These are phyloP conservation scores for Belgica antarctica DNA, from an alignment of 2,888 invertebrate species.

Conservation along the genomic window DNA sequence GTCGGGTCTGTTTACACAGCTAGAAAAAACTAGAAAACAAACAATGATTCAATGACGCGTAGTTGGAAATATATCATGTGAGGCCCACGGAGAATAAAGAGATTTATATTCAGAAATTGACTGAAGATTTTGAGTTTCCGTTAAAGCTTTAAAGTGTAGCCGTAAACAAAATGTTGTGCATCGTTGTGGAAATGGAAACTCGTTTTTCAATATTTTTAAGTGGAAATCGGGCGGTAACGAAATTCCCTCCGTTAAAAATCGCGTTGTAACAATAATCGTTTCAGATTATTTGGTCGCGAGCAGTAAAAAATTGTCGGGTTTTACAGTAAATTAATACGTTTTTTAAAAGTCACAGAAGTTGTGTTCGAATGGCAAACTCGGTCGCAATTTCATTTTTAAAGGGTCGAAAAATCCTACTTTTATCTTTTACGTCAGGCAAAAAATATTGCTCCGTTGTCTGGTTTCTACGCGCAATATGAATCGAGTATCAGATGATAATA, in stretches of 20 bases:
- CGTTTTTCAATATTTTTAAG: constrained; percentile 1
- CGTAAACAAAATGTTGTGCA: no score
- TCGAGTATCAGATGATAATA: constrained; percentile 4
- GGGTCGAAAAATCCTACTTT: not conserved
- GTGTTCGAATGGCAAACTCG: not conserved
- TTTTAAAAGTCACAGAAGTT: constrained; percentile 15
- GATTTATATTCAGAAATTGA: constrained; percentile 25
- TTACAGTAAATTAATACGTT: constrained; percentile 16
- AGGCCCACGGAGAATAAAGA: constrained; percentile 27
- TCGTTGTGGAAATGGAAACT: not conserved
- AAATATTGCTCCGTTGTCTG: constrained; percentile 3
- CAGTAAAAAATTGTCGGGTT: constrained; percentile 12
- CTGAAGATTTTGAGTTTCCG: not conserved
- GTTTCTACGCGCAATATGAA: not conserved
- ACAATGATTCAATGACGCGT: not conserved
- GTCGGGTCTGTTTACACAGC: no score
- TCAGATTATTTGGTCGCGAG: not conserved
- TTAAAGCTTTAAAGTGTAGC: not conserved
- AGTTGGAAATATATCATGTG: constrained; percentile 12
- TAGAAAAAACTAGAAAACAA: no score
- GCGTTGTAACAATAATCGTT: constrained; percentile 10
- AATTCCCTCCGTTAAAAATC: no score
- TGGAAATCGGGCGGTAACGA: not conserved
- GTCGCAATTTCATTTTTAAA: no score
- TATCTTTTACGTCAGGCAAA: not conserved